phyloP scores from a whole-genome alignment of 2,888 invertebrate genomes.

The Ecdyonurus torrentis region DNA sequence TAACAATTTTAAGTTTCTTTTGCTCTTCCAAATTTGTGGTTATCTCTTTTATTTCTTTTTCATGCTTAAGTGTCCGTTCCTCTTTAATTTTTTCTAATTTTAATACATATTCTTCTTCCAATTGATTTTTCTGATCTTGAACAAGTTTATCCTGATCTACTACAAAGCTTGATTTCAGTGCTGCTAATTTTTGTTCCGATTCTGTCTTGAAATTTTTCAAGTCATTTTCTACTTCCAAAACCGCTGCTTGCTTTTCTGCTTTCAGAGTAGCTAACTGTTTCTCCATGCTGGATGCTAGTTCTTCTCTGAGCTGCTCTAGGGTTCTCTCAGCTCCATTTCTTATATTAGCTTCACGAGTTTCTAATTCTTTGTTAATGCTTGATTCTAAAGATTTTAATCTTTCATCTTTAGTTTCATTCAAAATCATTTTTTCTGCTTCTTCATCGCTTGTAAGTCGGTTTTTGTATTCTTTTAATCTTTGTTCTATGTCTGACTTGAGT shows the following conservation, averaged over 20 bases:
- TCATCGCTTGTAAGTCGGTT: conserved; percentile 9
- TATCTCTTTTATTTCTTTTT: conserved; percentile 5
- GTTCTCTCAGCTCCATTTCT: conserved; percentile 8
- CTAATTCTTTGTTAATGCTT: conserved; percentile 7
- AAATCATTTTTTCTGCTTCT: conserved; percentile 3
- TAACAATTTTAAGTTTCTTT: conserved; percentile 1
- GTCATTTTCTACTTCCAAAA: conserved; percentile 20
- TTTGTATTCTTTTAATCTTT: conserved; percentile 7
- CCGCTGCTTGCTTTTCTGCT: conserved; percentile 10
- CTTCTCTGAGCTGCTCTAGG: conserved; percentile 7
- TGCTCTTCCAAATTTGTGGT: conserved; percentile 1
- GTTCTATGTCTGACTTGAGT: conserved; percentile 10
- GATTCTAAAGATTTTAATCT: conserved; percentile 8
- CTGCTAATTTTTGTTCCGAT: conserved; percentile 12
- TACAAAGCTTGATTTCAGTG: conserved; percentile 1
- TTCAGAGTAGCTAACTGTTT: conserved; percentile 3
- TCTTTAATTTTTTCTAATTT: conserved; percentile 28
- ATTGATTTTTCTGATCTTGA: conserved; percentile 18
- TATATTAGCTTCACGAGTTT: conserved; percentile 8
- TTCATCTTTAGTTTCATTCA: conserved; percentile 1
- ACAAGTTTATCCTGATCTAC: conserved; percentile 20
- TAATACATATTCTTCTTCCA: conserved; percentile 25
- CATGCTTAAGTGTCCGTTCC: conserved; percentile 25
- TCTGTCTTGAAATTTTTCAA: conserved; percentile 24
- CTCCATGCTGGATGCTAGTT: conserved; percentile 3